Percentiles rank a stretch among this genome's conserved stretches.
Evolutionary conservation across 2,888 invertebrate genomes (phyloP).

Genomic region (Boloria selene): DNA sequence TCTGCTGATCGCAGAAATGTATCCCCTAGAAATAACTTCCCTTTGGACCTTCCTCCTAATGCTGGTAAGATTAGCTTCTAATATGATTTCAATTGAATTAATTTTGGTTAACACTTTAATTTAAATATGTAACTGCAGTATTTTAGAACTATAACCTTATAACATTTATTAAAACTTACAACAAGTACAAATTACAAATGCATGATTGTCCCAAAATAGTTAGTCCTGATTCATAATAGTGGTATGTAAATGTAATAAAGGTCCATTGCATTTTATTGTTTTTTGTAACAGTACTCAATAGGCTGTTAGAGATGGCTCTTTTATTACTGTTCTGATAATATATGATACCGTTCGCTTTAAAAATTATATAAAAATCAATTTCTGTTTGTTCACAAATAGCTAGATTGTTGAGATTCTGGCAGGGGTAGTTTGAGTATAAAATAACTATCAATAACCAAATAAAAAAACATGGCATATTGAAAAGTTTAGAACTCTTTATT

Average conservation of each 20-base stretch:
- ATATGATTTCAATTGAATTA: conserved; percentile 12
- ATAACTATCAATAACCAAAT: no score
- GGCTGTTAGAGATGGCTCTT: background rate
- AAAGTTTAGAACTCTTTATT: no score
- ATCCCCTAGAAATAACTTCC: conserved; percentile 71
- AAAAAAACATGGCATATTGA: no score
- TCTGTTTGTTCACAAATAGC: no score
- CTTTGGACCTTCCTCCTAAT: conserved; percentile 74
- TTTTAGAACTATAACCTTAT: no score
- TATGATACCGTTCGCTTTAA: no score
- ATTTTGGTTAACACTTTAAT: background rate
- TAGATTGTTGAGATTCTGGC: no score
- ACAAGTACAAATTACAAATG: no score
- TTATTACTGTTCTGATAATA: background rate
- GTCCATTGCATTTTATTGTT: conserved; percentile 3
- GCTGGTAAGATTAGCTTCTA: conserved; percentile 55
- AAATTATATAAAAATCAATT: no score
- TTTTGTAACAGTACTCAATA: background rate
- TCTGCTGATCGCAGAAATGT: conserved; percentile 71
- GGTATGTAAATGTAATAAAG: background rate
- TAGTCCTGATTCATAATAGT: conserved; percentile 1
- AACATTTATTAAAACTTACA: background rate
- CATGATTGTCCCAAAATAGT: background rate
- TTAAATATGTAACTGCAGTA: background rate
- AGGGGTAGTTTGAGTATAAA: no score